A percentile compares a stretch with the other conserved stretches of the same genome.
Conservation (phyloP, 2,888 invertebrate genomes). For the Meloe dianella region DNA sequence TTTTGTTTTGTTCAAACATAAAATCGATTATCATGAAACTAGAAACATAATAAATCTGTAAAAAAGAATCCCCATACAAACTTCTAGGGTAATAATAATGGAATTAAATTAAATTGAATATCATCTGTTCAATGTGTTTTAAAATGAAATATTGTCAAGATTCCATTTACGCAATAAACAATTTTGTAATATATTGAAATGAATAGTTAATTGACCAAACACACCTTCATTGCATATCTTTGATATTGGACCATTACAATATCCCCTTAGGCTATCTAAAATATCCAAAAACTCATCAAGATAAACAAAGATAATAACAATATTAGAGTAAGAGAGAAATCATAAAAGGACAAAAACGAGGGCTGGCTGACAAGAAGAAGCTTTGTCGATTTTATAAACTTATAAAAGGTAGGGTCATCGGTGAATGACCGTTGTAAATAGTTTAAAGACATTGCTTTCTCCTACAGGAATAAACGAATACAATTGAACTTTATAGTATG, state of each 20-base stretch:
- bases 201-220: neutral
- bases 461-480: conserved; percentile 28
- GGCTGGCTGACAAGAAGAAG: conserved; percentile 24
- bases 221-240: neutral
- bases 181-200: too few species aligned
- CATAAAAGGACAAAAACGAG: conserved; percentile 13
- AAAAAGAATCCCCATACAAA: too few species aligned
- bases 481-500: neutral
- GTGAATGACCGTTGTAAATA: conserved; percentile 29
- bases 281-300: neutral
- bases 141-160: neutral
- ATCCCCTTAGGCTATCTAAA: neutral
- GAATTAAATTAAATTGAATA: neutral
- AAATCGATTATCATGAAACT: too few species aligned
- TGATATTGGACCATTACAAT: neutral
- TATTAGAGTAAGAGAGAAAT: neutral
- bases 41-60: too few species aligned
- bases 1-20: neutral
- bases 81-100: too few species aligned
- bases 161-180: neutral
- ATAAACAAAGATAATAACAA: neutral
- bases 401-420: conserved; percentile 30
- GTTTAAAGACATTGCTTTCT: conserved; percentile 23
- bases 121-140: too few species aligned
- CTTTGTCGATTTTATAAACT: conserved; percentile 24